These are phyloP conservation scores for Tribolium freemani DNA, from an alignment of 2,888 invertebrate species.

Conservation along the genomic window DNA sequence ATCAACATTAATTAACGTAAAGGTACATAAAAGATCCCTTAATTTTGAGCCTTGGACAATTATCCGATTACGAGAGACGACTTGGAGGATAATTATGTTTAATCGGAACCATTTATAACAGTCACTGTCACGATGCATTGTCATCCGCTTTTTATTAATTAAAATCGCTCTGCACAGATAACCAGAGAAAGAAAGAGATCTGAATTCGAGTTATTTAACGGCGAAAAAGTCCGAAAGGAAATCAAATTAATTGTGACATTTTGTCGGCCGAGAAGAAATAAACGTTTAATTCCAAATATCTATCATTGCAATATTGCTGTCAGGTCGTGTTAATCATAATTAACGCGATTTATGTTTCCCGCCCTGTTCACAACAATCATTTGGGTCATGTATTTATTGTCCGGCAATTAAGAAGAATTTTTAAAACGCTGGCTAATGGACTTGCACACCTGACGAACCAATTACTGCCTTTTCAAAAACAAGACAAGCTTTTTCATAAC, in stretches of 20 bases:
- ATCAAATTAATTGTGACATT: conserved; percentile 6
- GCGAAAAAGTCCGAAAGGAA: conserved; percentile 26
- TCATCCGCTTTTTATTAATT: conserved; percentile 27
- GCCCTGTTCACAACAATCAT: conserved; percentile 17
- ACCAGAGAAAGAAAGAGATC: conserved; percentile 10
- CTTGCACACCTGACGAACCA: conserved; percentile 24
- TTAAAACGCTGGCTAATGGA: conserved; percentile 12
- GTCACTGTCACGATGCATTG: conserved; percentile 45
- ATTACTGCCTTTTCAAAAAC: conserved; percentile 11
- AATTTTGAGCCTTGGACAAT: conserved; percentile 36
- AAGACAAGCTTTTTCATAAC: conserved; percentile 1
- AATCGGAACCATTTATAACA: conserved; percentile 51
- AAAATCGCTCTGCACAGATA: conserved; percentile 27
- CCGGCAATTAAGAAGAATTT: conserved; percentile 13
- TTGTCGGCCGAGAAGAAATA: conserved; percentile 15
- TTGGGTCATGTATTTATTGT: conserved; percentile 25
- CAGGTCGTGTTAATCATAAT: conserved; percentile 32
- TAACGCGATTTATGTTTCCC: conserved; percentile 35
- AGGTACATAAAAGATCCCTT: conserved; percentile 6
- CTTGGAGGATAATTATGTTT: conserved; percentile 42
- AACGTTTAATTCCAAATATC: conserved; percentile 8
- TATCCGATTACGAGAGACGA: conserved; percentile 39
- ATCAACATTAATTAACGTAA: conserved; percentile 39
- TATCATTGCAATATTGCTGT: conserved; percentile 22
- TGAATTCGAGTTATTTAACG: conserved; percentile 7